These are phyloP conservation scores for Masticophis lateralis DNA, from an alignment of 2,797 vertebrate species.

Conservation along the genomic window DNA sequence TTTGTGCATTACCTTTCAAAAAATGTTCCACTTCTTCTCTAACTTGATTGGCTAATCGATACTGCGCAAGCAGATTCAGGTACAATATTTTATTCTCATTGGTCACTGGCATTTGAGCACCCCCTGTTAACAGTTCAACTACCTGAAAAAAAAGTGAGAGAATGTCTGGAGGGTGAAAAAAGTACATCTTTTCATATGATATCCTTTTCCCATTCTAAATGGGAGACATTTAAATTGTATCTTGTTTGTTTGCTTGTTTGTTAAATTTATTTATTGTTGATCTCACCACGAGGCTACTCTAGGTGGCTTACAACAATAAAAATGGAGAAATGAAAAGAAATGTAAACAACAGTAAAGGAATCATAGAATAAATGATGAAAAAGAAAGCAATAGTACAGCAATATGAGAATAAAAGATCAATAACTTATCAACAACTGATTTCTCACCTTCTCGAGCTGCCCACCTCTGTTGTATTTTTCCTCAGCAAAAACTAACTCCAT, in stretches of 20 bases:
- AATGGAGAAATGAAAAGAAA: not conserved
- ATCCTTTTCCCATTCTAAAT: fast-evolving
- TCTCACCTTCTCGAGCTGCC: constrained; percentile 96
- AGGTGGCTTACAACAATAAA: not conserved
- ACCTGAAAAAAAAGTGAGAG: constrained; percentile 74
- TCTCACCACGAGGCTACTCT: not conserved
- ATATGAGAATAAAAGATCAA: not conserved
- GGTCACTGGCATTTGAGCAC: constrained; percentile 88
- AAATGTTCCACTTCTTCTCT: constrained; percentile 98
- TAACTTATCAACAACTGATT: not conserved
- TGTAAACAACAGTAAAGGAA: not conserved
- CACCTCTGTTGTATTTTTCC: constrained; percentile 94
- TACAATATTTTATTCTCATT: constrained; percentile 98
- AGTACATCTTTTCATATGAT: not conserved
- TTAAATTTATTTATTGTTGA: not conserved
- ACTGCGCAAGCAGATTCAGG: constrained; percentile 93
- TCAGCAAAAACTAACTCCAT: constrained; percentile 98
- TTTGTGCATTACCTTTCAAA: constrained; percentile 84
- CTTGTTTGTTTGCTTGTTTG: not conserved
- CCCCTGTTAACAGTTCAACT: constrained; percentile 91
- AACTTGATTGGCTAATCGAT: constrained; percentile 92
- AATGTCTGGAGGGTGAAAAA: not conserved
- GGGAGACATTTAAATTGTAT: not conserved
- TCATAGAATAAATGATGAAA: not conserved
- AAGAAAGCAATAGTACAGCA: not conserved